phyloP scores from a whole-genome alignment of 53 echinoderm and acorn worm genomes.

The Astropecten irregularis region DNA sequence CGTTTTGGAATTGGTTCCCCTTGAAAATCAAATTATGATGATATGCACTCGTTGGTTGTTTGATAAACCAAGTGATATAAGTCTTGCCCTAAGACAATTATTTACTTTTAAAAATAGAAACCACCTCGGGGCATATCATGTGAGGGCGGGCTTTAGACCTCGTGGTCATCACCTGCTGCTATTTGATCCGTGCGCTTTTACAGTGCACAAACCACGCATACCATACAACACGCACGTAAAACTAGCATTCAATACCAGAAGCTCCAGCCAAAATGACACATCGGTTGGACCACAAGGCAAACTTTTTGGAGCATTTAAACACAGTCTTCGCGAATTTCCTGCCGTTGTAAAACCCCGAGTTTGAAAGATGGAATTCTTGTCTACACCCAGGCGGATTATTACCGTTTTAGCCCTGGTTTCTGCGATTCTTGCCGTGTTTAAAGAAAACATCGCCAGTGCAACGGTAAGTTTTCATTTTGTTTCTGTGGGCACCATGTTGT shows the following conservation, averaged over 20 bases:
- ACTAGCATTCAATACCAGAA: not conserved
- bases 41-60: too few relatives aligned
- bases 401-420: slow-evolving; percentile 24
- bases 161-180: not conserved
- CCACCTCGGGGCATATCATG: too few relatives aligned
- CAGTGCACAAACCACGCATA: not conserved
- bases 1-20: too few relatives aligned
- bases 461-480: slow-evolving; percentile 7
- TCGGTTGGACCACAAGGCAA: not conserved
- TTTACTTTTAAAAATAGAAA: too few relatives aligned
- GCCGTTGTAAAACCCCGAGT: not conserved
- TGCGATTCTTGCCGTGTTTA: slow-evolving; percentile 16
- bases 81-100: too few relatives aligned
- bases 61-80: too few relatives aligned
- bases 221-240: too few relatives aligned
- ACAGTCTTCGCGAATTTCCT: not conserved
- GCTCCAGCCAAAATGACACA: slow-evolving; percentile 24
- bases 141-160: slow-evolving; percentile 43
- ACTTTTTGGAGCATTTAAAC: slow-evolving; percentile 31
- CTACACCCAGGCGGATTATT: not conserved
- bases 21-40: too few relatives aligned
- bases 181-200: slow-evolving; percentile 8
- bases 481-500: too few relatives aligned
- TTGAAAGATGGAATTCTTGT: slow-evolving; percentile 2
- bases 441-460: slow-evolving; percentile 29